Conservation (phyloP, 2,797 vertebrate species). For the Thalassophryne amazonica region DNA sequence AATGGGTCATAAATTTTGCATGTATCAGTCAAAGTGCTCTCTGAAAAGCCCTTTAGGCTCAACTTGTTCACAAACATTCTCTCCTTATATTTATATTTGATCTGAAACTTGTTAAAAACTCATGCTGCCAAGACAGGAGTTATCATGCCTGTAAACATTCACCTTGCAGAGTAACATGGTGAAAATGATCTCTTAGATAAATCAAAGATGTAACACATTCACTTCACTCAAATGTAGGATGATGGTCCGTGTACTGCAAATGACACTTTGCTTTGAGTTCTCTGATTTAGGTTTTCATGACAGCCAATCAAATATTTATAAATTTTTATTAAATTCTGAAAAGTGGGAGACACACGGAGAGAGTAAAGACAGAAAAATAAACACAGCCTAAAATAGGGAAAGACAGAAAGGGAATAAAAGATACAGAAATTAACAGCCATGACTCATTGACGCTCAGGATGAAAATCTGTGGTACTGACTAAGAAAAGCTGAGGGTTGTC, state of each 20-base stretch:
- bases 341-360: background rate
- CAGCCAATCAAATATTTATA: background rate
- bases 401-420: background rate
- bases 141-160: conserved; percentile 5
- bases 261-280: background rate
- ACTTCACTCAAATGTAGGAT: background rate
- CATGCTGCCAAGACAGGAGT: background rate
- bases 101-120: background rate
- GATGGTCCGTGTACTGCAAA: background rate
- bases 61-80: conserved; percentile 2
- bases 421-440: background rate
- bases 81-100: background rate
- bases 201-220: background rate
- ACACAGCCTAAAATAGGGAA: background rate
- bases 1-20: background rate
- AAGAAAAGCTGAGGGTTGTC: no score
- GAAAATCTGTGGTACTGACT: background rate
- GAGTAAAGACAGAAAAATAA: background rate
- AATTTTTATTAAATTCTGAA: no score
- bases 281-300: background rate
- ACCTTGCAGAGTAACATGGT: background rate
- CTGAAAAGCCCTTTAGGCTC: background rate
- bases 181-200: background rate
- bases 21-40: background rate
- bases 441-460: background rate